These are phyloP conservation scores for Acleris sparsana DNA, from an alignment of 2,888 invertebrate genomes.

Conservation along the genomic window DNA sequence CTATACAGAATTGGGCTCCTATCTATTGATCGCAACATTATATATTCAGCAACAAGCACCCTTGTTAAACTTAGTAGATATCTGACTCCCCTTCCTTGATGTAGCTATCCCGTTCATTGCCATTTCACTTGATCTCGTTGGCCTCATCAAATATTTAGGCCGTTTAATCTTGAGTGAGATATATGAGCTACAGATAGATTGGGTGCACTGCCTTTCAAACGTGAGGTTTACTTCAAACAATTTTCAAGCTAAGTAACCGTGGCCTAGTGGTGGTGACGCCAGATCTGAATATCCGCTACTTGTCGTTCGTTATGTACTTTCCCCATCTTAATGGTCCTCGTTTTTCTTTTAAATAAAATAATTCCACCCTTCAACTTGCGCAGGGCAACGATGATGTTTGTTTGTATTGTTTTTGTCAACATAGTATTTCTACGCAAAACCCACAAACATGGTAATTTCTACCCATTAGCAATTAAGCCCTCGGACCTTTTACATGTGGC, in stretches of 20 bases:
- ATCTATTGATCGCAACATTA: slow-evolving; percentile 70
- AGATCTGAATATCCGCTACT: not conserved
- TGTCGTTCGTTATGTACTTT: not conserved
- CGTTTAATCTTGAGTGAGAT: slow-evolving; percentile 74
- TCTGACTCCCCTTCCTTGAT: slow-evolving; percentile 59
- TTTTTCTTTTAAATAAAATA: no score
- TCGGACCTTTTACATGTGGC: slow-evolving; percentile 4
- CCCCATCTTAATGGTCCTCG: no score
- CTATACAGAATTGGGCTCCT: slow-evolving; percentile 44
- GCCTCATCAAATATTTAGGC: slow-evolving; percentile 79
- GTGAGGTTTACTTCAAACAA: slow-evolving; percentile 42
- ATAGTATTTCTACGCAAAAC: no score
- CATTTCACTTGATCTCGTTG: slow-evolving; percentile 77
- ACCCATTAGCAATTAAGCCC: slow-evolving; percentile 12
- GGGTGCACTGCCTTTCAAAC: slow-evolving; percentile 56
- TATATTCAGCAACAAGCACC: slow-evolving; percentile 74
- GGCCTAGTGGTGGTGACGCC: slow-evolving; percentile 4
- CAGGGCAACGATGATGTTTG: no score
- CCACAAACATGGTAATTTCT: not conserved
- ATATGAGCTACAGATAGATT: slow-evolving; percentile 59
- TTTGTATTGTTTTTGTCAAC: no score
- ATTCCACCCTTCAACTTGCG: no score
- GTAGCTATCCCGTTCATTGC: slow-evolving; percentile 57
- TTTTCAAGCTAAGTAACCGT: slow-evolving; percentile 20
- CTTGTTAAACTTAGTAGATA: slow-evolving; percentile 71